phyloP scores from a whole-genome alignment of 2,113 vertebrate genomes.

The Pyxicephalus adspersus region DNA sequence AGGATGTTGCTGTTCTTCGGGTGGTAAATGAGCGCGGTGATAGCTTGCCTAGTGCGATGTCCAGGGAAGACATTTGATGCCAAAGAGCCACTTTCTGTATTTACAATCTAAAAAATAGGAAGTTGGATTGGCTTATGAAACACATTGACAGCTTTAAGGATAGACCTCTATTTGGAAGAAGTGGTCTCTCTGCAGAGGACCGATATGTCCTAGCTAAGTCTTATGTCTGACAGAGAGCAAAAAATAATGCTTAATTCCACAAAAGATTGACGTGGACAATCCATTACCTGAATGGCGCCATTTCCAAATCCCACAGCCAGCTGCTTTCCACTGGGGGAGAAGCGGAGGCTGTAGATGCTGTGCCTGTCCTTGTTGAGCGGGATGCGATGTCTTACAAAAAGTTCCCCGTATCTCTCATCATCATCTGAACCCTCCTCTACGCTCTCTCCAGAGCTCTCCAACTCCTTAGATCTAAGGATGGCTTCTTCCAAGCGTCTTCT shows the following conservation, averaged over 20 bases:
- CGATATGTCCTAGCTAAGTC: no score
- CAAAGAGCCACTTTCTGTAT: background rate
- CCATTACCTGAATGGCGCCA: conserved; percentile 57
- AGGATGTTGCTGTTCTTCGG: conserved; percentile 36
- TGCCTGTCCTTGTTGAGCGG: conserved; percentile 53
- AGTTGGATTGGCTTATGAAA: background rate
- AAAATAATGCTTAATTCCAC: no score
- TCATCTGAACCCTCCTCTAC: conserved; percentile 15
- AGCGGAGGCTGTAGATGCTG: conserved; percentile 58
- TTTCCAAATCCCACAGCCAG: conserved; percentile 59
- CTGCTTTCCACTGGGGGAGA: conserved; percentile 23
- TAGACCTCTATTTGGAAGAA: no score
- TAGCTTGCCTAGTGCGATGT: conserved; percentile 42
- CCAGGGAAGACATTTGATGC: background rate
- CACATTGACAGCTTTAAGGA: no score
- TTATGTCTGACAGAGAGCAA: no score
- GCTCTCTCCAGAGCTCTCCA: conserved; percentile 31
- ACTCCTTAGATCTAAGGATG: conserved; percentile 6
- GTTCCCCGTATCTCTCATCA: background rate
- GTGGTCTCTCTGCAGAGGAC: no score
- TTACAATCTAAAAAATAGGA: conserved; percentile 42
- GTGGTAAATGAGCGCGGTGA: conserved; percentile 55
- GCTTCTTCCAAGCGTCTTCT: conserved; percentile 43
- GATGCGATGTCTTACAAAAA: conserved; percentile 11
- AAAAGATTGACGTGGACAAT: no score